Evolutionary conservation across 2,113 vertebrate species (phyloP).

Genomic region (Todiramphus saurophagus): DNA sequence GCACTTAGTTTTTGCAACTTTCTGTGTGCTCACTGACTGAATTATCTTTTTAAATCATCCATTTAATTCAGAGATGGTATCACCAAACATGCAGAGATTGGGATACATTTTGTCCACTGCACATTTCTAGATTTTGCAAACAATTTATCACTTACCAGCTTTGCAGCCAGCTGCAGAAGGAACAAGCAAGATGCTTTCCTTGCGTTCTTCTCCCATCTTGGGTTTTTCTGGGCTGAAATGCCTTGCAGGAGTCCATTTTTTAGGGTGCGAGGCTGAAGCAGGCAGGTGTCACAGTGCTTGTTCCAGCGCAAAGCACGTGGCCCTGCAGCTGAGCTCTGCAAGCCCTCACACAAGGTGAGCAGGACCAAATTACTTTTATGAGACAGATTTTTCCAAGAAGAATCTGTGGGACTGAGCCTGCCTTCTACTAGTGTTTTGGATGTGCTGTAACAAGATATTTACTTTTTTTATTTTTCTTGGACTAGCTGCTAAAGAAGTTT

Average conservation of each 20-base stretch:
- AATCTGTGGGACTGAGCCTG: neutral
- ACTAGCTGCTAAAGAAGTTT: neutral
- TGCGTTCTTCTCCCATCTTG: neutral
- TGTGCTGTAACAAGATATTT: neutral
- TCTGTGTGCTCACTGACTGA: neutral
- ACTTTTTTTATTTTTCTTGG: neutral
- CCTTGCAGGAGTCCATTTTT: neutral
- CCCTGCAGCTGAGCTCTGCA: neutral
- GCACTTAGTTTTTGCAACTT: neutral
- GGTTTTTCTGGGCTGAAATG: neutral
- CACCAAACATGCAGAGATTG: neutral
- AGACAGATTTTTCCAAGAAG: neutral
- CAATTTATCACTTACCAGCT: neutral
- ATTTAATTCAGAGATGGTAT: neutral
- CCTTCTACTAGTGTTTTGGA: neutral
- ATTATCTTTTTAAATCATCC: neutral
- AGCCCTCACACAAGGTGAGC: neutral
- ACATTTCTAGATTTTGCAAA: neutral
- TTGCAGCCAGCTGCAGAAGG: neutral
- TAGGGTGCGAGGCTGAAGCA: neutral
- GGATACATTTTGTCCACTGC: neutral
- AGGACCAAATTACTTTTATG: neutral
- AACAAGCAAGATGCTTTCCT: neutral
- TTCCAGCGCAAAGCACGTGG: neutral
- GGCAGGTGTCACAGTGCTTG: neutral